These are phyloP conservation scores for Oryzias melastigma DNA, from an alignment of 2,113 vertebrate genomes.

Conservation along the genomic window DNA sequence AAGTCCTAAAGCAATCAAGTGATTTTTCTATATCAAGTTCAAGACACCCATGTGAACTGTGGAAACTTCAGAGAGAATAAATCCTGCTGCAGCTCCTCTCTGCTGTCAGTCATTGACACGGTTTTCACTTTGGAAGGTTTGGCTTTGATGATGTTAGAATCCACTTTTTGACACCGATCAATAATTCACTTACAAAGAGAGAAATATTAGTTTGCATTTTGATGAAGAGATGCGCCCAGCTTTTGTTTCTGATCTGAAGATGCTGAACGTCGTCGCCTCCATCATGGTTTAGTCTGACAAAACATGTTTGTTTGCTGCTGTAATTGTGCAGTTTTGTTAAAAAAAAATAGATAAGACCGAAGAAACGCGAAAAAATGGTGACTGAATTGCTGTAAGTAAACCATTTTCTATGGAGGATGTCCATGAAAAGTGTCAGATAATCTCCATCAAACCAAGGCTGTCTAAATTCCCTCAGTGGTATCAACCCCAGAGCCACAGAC, in stretches of 20 bases:
- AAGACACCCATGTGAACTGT: constrained; percentile 4
- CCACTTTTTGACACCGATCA: neutral
- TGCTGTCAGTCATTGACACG: constrained; percentile 28
- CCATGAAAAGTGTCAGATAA: no score
- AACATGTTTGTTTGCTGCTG: no score
- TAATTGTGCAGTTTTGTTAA: neutral
- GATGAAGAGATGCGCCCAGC: neutral
- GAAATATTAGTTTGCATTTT: neutral
- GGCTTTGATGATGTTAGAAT: neutral
- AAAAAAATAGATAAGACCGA: no score
- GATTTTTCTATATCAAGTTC: constrained; percentile 6
- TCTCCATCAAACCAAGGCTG: no score
- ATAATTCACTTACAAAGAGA: constrained; percentile 7
- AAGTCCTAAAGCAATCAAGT: constrained; percentile 16
- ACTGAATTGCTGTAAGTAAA: no score
- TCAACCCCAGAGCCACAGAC: no score
- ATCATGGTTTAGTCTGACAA: no score
- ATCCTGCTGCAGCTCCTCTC: constrained; percentile 16
- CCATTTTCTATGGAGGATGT: no score
- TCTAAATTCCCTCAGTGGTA: no score
- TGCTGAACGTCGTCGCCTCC: no score
- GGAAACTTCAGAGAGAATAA: constrained; percentile 8
- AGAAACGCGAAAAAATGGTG: no score
- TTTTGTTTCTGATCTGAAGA: neutral
- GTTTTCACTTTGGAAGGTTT: neutral